phyloP scores from a whole-genome alignment of 2,113 vertebrate genomes.

The Pteronura brasiliensis region DNA sequence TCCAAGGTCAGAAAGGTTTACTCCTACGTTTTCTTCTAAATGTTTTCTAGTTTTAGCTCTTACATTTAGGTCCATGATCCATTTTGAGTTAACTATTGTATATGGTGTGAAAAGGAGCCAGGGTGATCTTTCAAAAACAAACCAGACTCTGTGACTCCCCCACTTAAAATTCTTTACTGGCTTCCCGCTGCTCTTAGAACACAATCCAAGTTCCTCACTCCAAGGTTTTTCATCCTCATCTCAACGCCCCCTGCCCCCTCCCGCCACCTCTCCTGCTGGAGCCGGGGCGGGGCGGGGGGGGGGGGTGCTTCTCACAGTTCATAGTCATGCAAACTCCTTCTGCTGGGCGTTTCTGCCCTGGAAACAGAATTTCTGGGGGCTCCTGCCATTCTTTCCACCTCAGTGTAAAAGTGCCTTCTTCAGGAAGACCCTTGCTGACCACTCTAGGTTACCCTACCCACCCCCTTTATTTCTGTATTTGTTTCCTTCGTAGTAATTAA shows the following conservation, averaged over 20 bases:
- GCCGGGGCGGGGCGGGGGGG: accelerated
- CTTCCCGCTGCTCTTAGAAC: background rate
- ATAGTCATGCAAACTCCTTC: background rate
- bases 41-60: background rate
- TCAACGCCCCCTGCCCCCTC: too few relatives aligned
- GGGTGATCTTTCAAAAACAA: background rate
- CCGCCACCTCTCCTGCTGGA: background rate
- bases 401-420: background rate
- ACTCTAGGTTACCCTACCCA: background rate
- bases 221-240: background rate
- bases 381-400: background rate
- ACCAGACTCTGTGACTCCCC: background rate
- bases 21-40: background rate
- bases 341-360: background rate
- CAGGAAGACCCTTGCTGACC: background rate
- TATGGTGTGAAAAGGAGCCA: background rate
- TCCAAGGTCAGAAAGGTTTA: background rate
- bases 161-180: background rate
- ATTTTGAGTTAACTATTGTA: background rate
- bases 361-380: background rate
- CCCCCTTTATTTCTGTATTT: background rate
- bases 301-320: background rate
- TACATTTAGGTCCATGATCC: background rate
- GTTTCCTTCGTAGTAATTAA: background rate
- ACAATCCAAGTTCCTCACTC: background rate